Percentiles rank a stretch among this genome's conserved stretches.
Evolutionary conservation across 2,113 vertebrate genomes (phyloP).

Genomic region (Misgurnus anguillicaudatus): DNA sequence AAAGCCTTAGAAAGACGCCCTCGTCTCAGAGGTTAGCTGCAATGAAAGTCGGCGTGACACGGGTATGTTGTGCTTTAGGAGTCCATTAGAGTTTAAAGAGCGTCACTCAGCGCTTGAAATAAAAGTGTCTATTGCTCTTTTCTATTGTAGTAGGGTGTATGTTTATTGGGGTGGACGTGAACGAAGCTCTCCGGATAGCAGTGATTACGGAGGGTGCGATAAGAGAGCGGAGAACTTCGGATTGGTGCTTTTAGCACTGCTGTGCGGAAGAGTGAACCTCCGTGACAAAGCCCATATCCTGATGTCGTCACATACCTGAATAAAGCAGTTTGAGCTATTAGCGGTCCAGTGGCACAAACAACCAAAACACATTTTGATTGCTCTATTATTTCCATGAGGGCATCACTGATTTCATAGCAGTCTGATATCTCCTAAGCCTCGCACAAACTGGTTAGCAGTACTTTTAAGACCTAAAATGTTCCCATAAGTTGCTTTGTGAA

Average conservation of each 20-base stretch:
- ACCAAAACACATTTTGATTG: not conserved
- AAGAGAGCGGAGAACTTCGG: conserved; percentile 1
- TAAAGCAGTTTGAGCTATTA: not conserved
- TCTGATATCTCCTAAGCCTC: no score
- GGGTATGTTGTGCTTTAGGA: not conserved
- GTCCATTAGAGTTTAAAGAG: conserved; percentile 14
- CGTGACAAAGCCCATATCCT: not conserved
- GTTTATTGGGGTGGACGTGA: not conserved
- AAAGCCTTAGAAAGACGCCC: not conserved
- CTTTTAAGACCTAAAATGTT: no score
- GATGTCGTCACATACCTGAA: conserved; percentile 8
- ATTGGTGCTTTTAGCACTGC: conserved; percentile 31
- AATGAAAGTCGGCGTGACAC: not conserved
- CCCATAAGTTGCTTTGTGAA: no score
- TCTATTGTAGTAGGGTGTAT: not conserved
- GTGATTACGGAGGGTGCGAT: not conserved
- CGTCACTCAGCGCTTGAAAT: not conserved
- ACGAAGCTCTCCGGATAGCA: not conserved
- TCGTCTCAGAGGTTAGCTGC: not conserved
- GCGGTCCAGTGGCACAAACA: not conserved
- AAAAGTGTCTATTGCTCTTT: conserved; percentile 19
- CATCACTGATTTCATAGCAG: no score
- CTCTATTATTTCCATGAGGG: no score
- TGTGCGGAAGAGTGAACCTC: not conserved
- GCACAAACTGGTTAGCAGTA: no score